Conservation (phyloP, 2,888 invertebrate species). For the Calliphora vomitoria region DNA sequence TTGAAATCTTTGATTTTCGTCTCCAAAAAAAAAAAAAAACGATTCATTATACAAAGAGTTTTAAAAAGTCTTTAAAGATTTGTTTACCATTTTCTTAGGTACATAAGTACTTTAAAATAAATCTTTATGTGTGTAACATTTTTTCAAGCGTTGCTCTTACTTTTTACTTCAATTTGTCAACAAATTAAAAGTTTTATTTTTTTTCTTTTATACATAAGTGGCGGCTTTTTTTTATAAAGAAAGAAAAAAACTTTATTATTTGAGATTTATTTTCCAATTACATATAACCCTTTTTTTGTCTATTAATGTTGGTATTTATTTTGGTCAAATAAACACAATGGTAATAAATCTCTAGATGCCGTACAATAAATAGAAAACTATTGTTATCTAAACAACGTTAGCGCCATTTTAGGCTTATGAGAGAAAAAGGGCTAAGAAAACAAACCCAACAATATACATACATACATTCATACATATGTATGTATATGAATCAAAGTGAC, state of each 20-base stretch:
- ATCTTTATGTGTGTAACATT: not conserved
- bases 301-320: not conserved
- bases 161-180: slow-evolving; percentile 31
- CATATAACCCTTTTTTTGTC: slow-evolving; percentile 24
- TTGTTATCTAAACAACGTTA: slow-evolving; percentile 55
- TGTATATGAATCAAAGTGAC: slow-evolving; percentile 35
- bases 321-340: slow-evolving; percentile 38
- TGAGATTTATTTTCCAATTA: not conserved
- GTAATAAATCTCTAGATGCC: slow-evolving; percentile 49
- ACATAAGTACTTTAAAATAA: slow-evolving; percentile 7
- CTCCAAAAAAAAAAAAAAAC: not conserved
- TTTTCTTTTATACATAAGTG: slow-evolving; percentile 18
- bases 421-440: not conserved
- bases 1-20: not conserved
- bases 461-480: too few species aligned
- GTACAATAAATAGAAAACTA: slow-evolving; percentile 40
- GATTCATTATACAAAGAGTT: not conserved
- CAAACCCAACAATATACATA: slow-evolving; percentile 12
- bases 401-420: slow-evolving; percentile 59
- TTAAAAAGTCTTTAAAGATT: not conserved
- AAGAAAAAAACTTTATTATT: not conserved
- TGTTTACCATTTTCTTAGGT: slow-evolving; percentile 8
- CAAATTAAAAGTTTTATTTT: slow-evolving; percentile 31
- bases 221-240: not conserved
- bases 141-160: not conserved